Evolutionary conservation across 2,888 invertebrate species (phyloP).

Genomic region (Tipula lateralis): DNA sequence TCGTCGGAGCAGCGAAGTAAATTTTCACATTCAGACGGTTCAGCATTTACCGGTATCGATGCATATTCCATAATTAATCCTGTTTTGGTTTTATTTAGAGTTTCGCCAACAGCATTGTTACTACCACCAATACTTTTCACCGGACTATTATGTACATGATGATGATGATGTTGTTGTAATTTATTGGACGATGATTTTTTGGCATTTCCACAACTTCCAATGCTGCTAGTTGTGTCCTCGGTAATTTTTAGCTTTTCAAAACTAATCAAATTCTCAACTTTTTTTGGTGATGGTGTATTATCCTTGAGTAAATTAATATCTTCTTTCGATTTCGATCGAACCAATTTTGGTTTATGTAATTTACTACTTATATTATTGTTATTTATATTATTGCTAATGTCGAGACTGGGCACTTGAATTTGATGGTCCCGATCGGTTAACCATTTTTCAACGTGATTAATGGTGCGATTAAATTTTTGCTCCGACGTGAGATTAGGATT

Average conservation of each 20-base stretch:
- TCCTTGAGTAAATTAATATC: conserved; percentile 30
- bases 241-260: conserved; percentile 42
- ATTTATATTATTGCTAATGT: conserved; percentile 32
- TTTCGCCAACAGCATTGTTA: not conserved
- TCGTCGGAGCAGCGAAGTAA: conserved; percentile 37
- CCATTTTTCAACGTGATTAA: conserved; percentile 54
- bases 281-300: not conserved
- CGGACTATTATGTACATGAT: conserved; percentile 29
- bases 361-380: conserved; percentile 32
- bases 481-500: conserved; percentile 40
- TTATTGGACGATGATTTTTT: conserved; percentile 34
- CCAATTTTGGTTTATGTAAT: conserved; percentile 32
- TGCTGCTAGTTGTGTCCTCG: conserved; percentile 33
- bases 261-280: not conserved
- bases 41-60: conserved; percentile 37
- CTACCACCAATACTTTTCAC: not conserved
- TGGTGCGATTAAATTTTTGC: conserved; percentile 41
- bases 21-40: conserved; percentile 44
- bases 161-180: conserved; percentile 35
- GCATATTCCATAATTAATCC: conserved; percentile 34
- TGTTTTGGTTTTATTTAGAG: conserved; percentile 5
- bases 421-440: conserved; percentile 41
- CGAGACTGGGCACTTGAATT: not conserved
- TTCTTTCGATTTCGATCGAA: conserved; percentile 40
- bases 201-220: conserved; percentile 31